phyloP scores from a whole-genome alignment of 2,113 vertebrate species.

The Calyptomena viridis region DNA sequence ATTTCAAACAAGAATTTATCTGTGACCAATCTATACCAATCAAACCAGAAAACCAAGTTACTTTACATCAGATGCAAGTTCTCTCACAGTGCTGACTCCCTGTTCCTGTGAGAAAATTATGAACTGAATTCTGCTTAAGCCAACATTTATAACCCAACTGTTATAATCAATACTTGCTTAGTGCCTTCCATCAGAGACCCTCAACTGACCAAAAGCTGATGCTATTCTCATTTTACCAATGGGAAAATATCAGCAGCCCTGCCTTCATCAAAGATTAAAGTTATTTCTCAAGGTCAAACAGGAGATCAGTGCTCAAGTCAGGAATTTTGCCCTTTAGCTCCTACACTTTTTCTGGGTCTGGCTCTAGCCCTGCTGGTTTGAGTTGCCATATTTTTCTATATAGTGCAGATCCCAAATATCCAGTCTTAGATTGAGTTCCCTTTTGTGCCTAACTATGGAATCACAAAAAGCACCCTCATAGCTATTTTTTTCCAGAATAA shows the following conservation, averaged over 20 bases:
- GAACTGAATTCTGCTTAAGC: not conserved
- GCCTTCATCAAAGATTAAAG: not conserved
- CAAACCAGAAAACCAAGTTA: not conserved
- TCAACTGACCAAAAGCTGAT: not conserved
- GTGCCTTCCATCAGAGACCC: not conserved
- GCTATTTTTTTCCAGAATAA: not conserved
- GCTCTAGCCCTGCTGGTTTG: not conserved
- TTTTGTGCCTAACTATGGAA: not conserved
- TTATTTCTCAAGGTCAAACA: not conserved
- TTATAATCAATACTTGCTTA: not conserved
- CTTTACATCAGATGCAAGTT: not conserved
- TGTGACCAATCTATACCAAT: not conserved
- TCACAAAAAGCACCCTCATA: not conserved
- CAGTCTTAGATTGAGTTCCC: not conserved
- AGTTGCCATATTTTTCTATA: not conserved
- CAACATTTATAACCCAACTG: not conserved
- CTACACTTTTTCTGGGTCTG: not conserved
- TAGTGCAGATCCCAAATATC: not conserved
- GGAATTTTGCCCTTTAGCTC: not conserved
- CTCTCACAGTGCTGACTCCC: not conserved
- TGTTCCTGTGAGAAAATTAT: not conserved
- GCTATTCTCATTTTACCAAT: not conserved
- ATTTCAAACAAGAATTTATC: not conserved
- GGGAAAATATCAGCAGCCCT: not conserved
- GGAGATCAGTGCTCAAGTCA: not conserved